Evolutionary conservation across 1,140 invertebrate genomes (phyloP).

Genomic region (Pseudomyrmex cubaensis): DNA sequence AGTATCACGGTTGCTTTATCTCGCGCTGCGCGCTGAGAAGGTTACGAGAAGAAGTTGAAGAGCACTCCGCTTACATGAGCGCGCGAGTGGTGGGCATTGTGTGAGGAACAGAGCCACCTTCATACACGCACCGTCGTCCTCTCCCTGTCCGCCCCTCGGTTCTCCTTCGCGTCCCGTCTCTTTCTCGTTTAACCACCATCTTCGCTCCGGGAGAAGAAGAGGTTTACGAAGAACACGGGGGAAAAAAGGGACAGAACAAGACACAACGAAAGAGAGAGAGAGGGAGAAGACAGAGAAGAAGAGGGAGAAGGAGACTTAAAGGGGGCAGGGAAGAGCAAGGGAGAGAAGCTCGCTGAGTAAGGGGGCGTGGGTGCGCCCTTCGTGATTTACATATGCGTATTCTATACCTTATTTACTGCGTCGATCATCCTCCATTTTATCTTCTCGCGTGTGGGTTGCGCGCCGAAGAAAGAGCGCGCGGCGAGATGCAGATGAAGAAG

Average conservation of each 20-base stretch:
- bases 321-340: slow-evolving; percentile 14
- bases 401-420: slow-evolving; percentile 83
- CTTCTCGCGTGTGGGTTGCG: slow-evolving; percentile 78
- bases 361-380: slow-evolving; percentile 82
- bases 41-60: slow-evolving; percentile 71
- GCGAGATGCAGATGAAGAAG: slow-evolving; percentile 53
- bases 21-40: slow-evolving; percentile 65
- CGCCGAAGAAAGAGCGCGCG: slow-evolving; percentile 60
- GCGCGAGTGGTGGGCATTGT: slow-evolving; percentile 64
- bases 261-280: slow-evolving; percentile 24
- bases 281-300: slow-evolving; percentile 25
- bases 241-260: slow-evolving; percentile 40
- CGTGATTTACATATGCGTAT: slow-evolving; percentile 85
- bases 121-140: slow-evolving; percentile 63
- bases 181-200: slow-evolving; percentile 52
- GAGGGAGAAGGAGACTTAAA: background rate
- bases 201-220: slow-evolving; percentile 31
- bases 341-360: slow-evolving; percentile 53
- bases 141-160: slow-evolving; percentile 9
- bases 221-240: slow-evolving; percentile 58
- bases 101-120: slow-evolving; percentile 69
- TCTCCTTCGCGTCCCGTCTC: slow-evolving; percentile 4
- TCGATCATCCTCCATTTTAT: slow-evolving; percentile 83
- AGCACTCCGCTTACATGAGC: slow-evolving; percentile 66
- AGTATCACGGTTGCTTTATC: slow-evolving; percentile 80